These are phyloP conservation scores for Oostethus manadensis DNA, from an alignment of 2,113 vertebrate species.

Conservation along the genomic window DNA sequence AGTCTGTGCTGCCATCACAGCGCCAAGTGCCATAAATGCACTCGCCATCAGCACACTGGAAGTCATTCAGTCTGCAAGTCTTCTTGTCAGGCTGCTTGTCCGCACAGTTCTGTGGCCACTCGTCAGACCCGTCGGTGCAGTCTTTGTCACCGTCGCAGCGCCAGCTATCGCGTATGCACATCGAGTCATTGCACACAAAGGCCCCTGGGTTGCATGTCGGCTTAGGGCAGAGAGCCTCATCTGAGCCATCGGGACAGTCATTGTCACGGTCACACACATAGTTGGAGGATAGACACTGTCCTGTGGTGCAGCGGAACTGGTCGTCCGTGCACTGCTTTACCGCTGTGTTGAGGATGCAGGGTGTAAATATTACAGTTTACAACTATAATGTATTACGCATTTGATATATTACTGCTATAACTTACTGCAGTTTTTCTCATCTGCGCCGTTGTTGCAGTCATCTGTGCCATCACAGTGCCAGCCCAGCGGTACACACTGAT, in stretches of 20 bases:
- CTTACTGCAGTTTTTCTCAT: slow-evolving; percentile 80
- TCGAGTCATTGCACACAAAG: slow-evolving; percentile 75
- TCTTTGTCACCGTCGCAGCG: slow-evolving; percentile 77
- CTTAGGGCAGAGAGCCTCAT: slow-evolving; percentile 71
- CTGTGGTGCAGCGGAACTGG: slow-evolving; percentile 75
- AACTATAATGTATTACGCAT: too few relatives aligned
- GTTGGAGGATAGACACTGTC: slow-evolving; percentile 70
- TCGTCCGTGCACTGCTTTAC: slow-evolving; percentile 56
- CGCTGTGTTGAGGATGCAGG: slow-evolving; percentile 47
- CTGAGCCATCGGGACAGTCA: slow-evolving; percentile 78
- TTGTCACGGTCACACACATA: slow-evolving; percentile 78
- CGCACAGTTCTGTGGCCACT: slow-evolving; percentile 70
- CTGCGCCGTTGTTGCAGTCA: slow-evolving; percentile 76
- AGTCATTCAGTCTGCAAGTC: slow-evolving; percentile 63
- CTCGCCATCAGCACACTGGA: slow-evolving; percentile 74
- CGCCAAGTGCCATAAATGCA: slow-evolving; percentile 76
- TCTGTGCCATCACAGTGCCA: slow-evolving; percentile 80
- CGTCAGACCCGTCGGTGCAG: slow-evolving; percentile 80
- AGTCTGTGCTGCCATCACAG: slow-evolving; percentile 76
- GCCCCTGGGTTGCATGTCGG: slow-evolving; percentile 58
- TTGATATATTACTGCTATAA: neutral
- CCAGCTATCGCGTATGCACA: slow-evolving; percentile 75
- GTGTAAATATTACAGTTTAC: neutral
- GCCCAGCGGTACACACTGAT: slow-evolving; percentile 68
- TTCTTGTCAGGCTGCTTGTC: fast-evolving